Evolutionary conservation across 2,888 invertebrate genomes (phyloP), one percentile per base, ranked within the genome.

Genomic region (Eudasyphora cyanicolor): DNA sequence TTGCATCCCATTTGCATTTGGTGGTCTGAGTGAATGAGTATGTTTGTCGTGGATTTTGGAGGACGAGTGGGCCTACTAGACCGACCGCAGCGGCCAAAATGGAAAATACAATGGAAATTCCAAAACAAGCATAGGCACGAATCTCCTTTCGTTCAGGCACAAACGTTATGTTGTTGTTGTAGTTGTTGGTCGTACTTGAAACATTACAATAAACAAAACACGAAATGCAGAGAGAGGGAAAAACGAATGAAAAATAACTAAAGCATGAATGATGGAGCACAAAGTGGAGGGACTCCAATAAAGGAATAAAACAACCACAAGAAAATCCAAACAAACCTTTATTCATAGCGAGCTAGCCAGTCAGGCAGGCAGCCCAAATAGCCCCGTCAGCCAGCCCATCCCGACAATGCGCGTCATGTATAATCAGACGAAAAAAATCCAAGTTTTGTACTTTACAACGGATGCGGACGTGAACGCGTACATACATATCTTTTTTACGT

Each of bases 371-470:
- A 71, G n/a, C n/a, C 14, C 45, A 19, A 54, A 17, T 42, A 49
- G 19, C 64, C 19, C 19, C 69, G 32, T 27, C 73, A 27, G 51
- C 27, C 51, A 42, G 12, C 14, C 14, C 21, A 69, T 45, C 7
- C 4, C 24, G 24, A 45, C 38, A 21, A 35, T 14, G 24, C 21
- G 17, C 21, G 71, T 29, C 19, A 38, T 27, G 60, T 29, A 35
- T 76, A 78, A 78, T 82, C 78, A 85, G 73, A 82, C 81, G 85
- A 86, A n/a, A n/a, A 87, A 86, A 78, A 77, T 62, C 64, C 83
- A 77, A 70, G 87, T 86, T 85, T 87, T 87, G 76, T 84, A 64
- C 79, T 70, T 79, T 42, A 82, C 77, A 84, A 76, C 82, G 74
- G 79, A 84, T 82, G 79, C 82, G 82, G 74, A 85, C 77, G 71